A percentile compares a stretch with the other conserved stretches of the same genome.
Conservation (phyloP, 2,113 vertebrate species). For the Sylvilagus bachmani region DNA sequence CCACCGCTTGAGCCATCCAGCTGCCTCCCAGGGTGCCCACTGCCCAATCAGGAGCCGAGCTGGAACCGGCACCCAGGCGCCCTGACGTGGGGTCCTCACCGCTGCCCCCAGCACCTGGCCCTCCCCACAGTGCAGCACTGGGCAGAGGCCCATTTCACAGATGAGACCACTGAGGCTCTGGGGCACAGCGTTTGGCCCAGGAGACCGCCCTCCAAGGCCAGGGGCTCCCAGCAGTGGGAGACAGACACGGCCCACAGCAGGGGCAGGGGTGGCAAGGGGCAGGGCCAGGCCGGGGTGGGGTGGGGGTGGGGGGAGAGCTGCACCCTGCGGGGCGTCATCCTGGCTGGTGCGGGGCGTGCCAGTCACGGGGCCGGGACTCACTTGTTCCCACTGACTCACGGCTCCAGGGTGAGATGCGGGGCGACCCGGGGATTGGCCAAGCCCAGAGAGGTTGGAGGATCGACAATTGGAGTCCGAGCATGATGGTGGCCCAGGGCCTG, state of each 20-base stretch:
- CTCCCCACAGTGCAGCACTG: neutral
- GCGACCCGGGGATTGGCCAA: neutral
- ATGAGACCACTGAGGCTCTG: neutral
- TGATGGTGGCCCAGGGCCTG: neutral
- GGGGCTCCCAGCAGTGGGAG: neutral
- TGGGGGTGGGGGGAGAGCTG: too few species aligned
- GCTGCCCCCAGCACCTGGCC: too few species aligned
- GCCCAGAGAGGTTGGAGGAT: neutral
- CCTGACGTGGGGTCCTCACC: too few species aligned
- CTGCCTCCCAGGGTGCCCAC: too few species aligned
- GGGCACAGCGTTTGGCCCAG: neutral
- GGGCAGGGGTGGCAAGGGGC: neutral
- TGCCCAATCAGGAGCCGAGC: too few species aligned
- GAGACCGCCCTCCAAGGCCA: neutral
- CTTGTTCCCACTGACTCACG: neutral
- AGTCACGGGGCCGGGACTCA: neutral
- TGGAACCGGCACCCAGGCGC: too few species aligned
- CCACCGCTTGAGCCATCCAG: too few species aligned
- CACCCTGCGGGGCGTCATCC: accelerated
- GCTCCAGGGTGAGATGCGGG: too few species aligned
- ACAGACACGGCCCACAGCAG: accelerated
- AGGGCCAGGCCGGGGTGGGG: neutral
- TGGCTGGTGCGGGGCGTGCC: accelerated
- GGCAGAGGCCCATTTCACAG: neutral
- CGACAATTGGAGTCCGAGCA: accelerated